Percentiles rank a stretch among this genome's conserved stretches.
Conservation (phyloP, 2,888 invertebrate genomes). For the Troides oblongomaculatus region DNA sequence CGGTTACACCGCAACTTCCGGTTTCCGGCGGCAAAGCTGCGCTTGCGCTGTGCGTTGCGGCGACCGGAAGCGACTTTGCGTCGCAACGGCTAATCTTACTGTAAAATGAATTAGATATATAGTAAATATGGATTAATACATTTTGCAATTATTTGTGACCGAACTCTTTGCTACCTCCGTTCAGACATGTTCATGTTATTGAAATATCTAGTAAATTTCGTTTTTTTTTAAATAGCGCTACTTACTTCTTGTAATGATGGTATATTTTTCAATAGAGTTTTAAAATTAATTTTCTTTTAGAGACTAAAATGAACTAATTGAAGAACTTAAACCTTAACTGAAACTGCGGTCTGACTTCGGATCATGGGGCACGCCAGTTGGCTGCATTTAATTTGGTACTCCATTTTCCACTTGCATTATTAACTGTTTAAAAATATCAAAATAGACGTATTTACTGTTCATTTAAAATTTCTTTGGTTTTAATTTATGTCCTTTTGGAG, state of each 20-base stretch:
- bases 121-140: not conserved
- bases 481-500: too few species aligned
- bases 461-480: too few species aligned
- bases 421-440: too few species aligned
- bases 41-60: slow-evolving; percentile 58
- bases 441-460: too few species aligned
- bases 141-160: not conserved
- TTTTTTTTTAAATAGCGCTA: not conserved
- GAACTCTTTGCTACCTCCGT: not conserved
- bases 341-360: slow-evolving; percentile 9
- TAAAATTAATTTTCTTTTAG: not conserved
- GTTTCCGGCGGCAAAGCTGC: slow-evolving; percentile 69
- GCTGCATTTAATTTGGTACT: slow-evolving; percentile 7
- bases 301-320: not conserved
- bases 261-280: not conserved
- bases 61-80: slow-evolving; percentile 58
- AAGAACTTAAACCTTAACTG: slow-evolving; percentile 12
- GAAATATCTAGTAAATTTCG: too few species aligned
- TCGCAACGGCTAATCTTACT: slow-evolving; percentile 40
- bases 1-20: slow-evolving; percentile 76
- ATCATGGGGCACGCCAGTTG: slow-evolving; percentile 2
- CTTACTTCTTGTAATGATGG: not conserved
- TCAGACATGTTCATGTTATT: not conserved
- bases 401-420: not conserved
- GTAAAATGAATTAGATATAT: not conserved